phyloP scores from a whole-genome alignment of 2,797 vertebrate genomes.

The Heteromormyrus szaboi region DNA sequence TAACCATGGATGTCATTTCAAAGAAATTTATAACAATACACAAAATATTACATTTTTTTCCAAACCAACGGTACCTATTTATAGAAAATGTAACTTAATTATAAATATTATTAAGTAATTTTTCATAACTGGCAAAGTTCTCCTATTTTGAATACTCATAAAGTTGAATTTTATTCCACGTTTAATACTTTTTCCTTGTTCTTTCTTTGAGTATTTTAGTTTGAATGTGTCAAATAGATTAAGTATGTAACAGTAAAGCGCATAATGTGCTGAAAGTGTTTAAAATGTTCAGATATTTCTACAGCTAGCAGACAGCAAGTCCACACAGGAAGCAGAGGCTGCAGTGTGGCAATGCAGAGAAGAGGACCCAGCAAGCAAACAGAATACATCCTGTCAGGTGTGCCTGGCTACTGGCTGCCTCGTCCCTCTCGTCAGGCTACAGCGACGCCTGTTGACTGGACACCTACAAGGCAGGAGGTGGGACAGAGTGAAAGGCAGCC shows the following conservation, averaged over 20 bases:
- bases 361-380: background rate
- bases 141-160: background rate
- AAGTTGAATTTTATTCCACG: background rate
- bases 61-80: background rate
- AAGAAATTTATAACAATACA: background rate
- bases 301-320: background rate
- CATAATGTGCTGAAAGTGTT: background rate
- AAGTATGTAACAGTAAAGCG: background rate
- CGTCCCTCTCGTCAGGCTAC: background rate
- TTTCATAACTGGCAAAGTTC: background rate
- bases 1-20: background rate
- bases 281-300: background rate
- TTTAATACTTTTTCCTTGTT: background rate
- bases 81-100: background rate
- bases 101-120: background rate
- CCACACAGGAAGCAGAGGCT: background rate
- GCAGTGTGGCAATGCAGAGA: background rate
- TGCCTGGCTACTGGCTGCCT: background rate
- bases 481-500: background rate
- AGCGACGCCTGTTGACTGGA: background rate
- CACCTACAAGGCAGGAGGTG: background rate
- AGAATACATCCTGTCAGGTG: background rate
- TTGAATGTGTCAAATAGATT: background rate
- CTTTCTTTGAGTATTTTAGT: background rate
- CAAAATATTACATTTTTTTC: background rate